Evolutionary conservation across 2,113 vertebrate genomes (phyloP), one percentile per base, ranked within the genome.

Genomic region (Siniperca chuatsi): DNA sequence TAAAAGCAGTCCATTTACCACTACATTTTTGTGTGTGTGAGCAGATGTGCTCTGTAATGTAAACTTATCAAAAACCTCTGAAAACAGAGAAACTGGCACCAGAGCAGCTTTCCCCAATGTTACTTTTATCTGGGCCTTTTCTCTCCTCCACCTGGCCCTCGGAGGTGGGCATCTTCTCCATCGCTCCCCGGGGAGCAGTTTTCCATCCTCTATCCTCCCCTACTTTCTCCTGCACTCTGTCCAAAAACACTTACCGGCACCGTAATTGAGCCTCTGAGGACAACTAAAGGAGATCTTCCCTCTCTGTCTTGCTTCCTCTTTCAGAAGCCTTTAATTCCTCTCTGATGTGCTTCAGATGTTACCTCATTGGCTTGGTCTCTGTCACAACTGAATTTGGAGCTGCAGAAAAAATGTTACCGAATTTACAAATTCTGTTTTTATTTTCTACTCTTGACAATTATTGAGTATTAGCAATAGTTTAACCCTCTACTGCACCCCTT

Each of bases 201-300:
- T 83, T 75, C 78, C 76, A 54, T 81, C 82, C 81, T 62, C 75
- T 4, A 35, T 61, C 77, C 82, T 88, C 77, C 79, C 81, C 67
- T 52, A 16, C 37, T 76, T 73, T 84, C 69, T 82, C 69, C 62
- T 25, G 69, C 79, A 58, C 81, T 80, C 75, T 5, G 79, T 29
- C 71, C 18, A 0, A 88, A 90, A 91, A 86, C 89, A 89, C 79
- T 91, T 92, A 90, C 83, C 78, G 10, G 80, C 67, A 18, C 64
- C 42, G 20, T 92, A 93, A 94, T 92, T 92, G 89, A 90, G 87
- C 84, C 92, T 83, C 92, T 5, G 75, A 79, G 88, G 92, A 84
- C 65, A 6, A 48, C 79, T 92, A 78, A 82, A 89, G 81, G 20
- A 80, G 75, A 75, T 79, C 64, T 44, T 76, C 40, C 75, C 25